A percentile compares a stretch with the other conserved stretches of the same genome.
Conservation (phyloP, 2,888 invertebrate species). For the Plemyria rubiginata region DNA sequence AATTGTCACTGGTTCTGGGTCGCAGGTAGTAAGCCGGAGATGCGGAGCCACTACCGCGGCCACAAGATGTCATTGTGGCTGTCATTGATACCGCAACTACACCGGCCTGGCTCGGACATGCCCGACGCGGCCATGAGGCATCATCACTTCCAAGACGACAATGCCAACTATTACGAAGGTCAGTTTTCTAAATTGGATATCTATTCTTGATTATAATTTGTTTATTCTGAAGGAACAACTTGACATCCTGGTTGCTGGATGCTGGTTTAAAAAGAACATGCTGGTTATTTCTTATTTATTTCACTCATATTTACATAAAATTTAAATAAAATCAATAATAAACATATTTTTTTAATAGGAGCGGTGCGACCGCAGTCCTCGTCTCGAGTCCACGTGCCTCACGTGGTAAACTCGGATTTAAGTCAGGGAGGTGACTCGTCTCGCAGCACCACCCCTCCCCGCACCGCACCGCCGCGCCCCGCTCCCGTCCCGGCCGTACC, state of each 20-base stretch:
- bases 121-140: constrained; percentile 94
- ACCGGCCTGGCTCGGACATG: constrained; percentile 89
- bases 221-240: neutral
- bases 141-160: constrained; percentile 94
- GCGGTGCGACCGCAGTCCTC: constrained; percentile 90
- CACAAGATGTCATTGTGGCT: constrained; percentile 97
- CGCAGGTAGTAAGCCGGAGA: constrained; percentile 89
- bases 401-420: constrained; percentile 74
- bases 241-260: too few relatives aligned
- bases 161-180: constrained; percentile 92
- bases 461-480: constrained; percentile 73
- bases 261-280: too few relatives aligned
- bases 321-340: too few relatives aligned
- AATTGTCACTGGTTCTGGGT: constrained; percentile 49
- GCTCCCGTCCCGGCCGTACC: constrained; percentile 76
- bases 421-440: constrained; percentile 57
- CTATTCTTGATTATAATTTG: too few relatives aligned
- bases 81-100: constrained; percentile 95
- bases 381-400: constrained; percentile 87
- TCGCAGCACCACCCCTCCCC: constrained; percentile 73
- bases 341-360: constrained; percentile 72
- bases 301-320: too few relatives aligned
- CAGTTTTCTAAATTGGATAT: constrained; percentile 33
- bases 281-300: too few relatives aligned
- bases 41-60: constrained; percentile 96